Percentiles rank a stretch among this genome's conserved stretches.
These are phyloP conservation scores for Zaprionus ornatus DNA, from an alignment of 1,140 invertebrate genomes.

Conservation along the genomic window DNA sequence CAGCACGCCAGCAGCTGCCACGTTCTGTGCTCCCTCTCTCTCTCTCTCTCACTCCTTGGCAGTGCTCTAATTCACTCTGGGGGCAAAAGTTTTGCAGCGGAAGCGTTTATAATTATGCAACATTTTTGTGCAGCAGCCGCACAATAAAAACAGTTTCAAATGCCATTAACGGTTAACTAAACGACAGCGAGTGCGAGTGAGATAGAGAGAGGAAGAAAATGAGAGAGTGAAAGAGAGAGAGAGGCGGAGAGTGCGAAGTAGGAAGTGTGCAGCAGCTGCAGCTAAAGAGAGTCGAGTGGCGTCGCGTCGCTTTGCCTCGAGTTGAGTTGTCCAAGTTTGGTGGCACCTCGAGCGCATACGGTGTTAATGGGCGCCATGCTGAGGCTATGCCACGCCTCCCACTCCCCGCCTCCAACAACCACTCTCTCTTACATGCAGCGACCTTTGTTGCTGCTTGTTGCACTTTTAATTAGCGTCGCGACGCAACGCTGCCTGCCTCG, in stretches of 20 bases:
- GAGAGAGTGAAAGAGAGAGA: not conserved
- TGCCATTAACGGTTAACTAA: slow-evolving; percentile 82
- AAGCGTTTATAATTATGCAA: slow-evolving; percentile 82
- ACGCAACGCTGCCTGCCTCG: slow-evolving; percentile 42
- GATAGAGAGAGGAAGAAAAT: not conserved
- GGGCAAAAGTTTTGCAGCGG: slow-evolving; percentile 70
- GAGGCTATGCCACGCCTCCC: not conserved
- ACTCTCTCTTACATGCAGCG: slow-evolving; percentile 1
- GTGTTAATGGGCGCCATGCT: slow-evolving; percentile 44
- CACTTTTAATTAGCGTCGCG: slow-evolving; percentile 80
- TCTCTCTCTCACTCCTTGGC: not conserved
- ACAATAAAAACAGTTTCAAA: slow-evolving; percentile 80
- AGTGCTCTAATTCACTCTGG: slow-evolving; percentile 66
- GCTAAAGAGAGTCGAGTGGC: not conserved
- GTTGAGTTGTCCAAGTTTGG: slow-evolving; percentile 31
- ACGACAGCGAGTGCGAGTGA: slow-evolving; percentile 43
- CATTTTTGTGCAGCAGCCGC: slow-evolving; percentile 75
- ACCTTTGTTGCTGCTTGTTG: slow-evolving; percentile 61
- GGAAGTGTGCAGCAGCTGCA: not conserved
- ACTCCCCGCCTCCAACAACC: not conserved
- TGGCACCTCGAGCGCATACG: slow-evolving; percentile 44
- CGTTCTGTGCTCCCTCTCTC: not conserved
- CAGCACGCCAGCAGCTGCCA: not conserved
- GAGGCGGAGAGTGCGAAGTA: not conserved
- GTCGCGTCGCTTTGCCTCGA: not conserved